Evolutionary conservation across 2,797 vertebrate genomes (phyloP).

Genomic region (Picus viridis): DNA sequence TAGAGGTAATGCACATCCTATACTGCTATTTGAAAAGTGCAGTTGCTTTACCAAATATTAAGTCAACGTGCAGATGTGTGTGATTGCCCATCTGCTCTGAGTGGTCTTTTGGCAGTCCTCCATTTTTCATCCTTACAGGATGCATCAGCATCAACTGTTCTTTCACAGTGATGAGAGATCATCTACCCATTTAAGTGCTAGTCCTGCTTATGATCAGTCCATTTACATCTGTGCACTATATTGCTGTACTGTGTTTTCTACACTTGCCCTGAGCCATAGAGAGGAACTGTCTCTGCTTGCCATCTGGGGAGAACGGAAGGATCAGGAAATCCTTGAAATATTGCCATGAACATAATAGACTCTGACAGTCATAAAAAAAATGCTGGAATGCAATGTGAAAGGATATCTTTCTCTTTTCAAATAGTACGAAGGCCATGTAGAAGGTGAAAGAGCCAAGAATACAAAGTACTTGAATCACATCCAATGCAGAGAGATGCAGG

Average conservation of each 20-base stretch:
- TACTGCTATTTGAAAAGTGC: not conserved
- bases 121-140: not conserved
- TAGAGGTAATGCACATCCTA: not conserved
- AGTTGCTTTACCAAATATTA: not conserved
- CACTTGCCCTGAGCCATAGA: not conserved
- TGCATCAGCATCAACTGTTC: not conserved
- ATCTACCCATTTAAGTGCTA: not conserved
- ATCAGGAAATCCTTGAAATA: not conserved
- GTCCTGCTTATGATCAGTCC: not conserved
- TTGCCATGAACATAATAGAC: not conserved
- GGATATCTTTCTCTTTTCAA: not conserved
- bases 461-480: not conserved
- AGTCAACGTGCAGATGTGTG: not conserved
- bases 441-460: not conserved
- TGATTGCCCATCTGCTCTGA: not conserved
- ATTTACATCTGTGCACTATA: not conserved
- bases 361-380: not conserved
- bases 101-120: not conserved
- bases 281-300: not conserved
- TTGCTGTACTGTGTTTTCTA: not conserved
- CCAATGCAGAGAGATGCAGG: not conserved
- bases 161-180: not conserved
- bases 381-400: not conserved
- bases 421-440: not conserved
- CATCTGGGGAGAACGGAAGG: not conserved